Evolutionary conservation across 2,113 vertebrate species (phyloP).

Genomic region (Psettodes erumei): DNA sequence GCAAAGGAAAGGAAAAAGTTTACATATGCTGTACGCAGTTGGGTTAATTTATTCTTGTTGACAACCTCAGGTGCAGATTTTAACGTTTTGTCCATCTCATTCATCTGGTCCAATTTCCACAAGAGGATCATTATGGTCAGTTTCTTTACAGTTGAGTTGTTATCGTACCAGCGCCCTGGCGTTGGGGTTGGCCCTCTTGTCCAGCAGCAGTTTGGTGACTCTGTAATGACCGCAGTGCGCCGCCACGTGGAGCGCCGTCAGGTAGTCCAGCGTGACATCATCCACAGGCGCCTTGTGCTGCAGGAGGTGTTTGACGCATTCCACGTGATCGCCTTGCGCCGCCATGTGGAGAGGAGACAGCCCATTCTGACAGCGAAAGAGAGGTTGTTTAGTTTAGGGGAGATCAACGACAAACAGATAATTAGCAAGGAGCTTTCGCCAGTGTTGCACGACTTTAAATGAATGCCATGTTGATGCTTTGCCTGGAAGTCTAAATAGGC

Average conservation of each 20-base stretch:
- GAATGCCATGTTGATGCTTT: not conserved
- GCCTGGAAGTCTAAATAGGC: not conserved
- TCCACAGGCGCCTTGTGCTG: slow-evolving; percentile 97
- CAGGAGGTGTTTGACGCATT: slow-evolving; percentile 95
- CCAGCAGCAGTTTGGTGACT: slow-evolving; percentile 97
- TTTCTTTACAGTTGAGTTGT: not conserved
- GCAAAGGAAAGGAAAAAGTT: not conserved
- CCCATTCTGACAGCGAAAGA: slow-evolving; percentile 86
- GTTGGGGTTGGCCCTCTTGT: slow-evolving; percentile 98
- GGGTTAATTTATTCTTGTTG: no score
- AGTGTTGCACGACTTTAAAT: not conserved
- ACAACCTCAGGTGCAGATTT: not conserved
- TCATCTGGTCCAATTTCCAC: not conserved
- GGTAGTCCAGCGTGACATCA: slow-evolving; percentile 95
- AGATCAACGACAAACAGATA: not conserved
- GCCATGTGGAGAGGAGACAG: slow-evolving; percentile 98
- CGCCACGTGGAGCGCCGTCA: slow-evolving; percentile 95
- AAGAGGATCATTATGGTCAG: not conserved
- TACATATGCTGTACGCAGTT: not conserved
- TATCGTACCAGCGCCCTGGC: slow-evolving; percentile 91
- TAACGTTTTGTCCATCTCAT: no score
- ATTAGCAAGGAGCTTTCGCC: not conserved
- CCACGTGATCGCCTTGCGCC: slow-evolving; percentile 96
- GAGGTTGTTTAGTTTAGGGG: not conserved
- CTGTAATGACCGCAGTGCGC: slow-evolving; percentile 97